Conservation (phyloP, 2,888 invertebrate species). For the Cheilosia scutellata region DNA sequence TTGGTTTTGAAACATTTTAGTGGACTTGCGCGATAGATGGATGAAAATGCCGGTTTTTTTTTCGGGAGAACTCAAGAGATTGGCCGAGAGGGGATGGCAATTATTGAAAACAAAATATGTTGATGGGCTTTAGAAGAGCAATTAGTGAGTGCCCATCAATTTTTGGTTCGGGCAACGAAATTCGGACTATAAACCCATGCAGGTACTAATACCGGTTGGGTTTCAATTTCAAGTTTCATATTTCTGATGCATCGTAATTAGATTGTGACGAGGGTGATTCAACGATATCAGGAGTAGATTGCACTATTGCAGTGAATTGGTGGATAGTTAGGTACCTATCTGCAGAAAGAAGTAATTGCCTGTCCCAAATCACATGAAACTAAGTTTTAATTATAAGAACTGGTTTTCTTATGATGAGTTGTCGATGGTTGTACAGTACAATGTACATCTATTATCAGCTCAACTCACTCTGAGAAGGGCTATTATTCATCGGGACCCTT, state of each 20-base stretch:
- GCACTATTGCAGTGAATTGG: background rate
- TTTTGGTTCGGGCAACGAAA: no score
- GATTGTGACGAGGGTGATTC: background rate
- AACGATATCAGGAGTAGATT: background rate
- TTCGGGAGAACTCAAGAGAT: background rate
- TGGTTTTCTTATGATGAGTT: no score
- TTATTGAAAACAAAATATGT: constrained; percentile 14
- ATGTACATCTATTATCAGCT: no score
- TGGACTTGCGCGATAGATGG: constrained; percentile 58
- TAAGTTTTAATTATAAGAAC: no score
- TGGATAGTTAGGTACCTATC: background rate
- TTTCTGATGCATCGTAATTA: background rate
- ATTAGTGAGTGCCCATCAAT: background rate
- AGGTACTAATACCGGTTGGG: background rate
- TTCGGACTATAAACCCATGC: background rate
- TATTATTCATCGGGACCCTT: no score
- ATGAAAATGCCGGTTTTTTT: constrained; percentile 55
- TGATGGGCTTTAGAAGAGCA: constrained; percentile 12
- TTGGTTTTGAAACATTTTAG: constrained; percentile 40
- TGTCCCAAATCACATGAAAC: no score
- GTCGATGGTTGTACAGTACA: no score
- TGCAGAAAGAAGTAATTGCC: no score
- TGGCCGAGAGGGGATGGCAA: background rate
- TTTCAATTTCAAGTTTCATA: background rate
- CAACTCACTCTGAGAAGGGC: no score